Evolutionary conservation across 2,113 vertebrate species (phyloP).

Genomic region (Clupea harengus): DNA sequence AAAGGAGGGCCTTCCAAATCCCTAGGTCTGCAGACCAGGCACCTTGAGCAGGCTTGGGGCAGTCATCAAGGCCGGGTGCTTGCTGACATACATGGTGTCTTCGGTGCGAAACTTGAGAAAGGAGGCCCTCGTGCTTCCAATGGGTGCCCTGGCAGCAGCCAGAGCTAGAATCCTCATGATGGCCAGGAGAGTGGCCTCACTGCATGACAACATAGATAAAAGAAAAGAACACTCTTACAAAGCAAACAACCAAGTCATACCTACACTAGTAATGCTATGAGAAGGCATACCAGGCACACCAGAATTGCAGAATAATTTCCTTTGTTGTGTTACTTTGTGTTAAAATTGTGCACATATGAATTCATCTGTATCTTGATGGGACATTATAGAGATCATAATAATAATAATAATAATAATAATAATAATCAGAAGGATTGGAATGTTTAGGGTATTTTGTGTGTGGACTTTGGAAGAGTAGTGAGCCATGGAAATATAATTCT

Average conservation of each 20-base stretch:
- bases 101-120: conserved; percentile 79
- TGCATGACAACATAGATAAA: conserved; percentile 42
- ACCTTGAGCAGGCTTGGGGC: conserved; percentile 51
- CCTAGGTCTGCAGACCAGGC: conserved; percentile 41
- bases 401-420: too few relatives aligned
- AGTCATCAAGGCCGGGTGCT: conserved; percentile 63
- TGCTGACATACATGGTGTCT: conserved; percentile 72
- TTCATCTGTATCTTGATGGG: too few relatives aligned
- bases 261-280: neutral
- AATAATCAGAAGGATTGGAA: too few relatives aligned
- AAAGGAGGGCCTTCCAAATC: neutral
- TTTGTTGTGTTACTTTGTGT: too few relatives aligned
- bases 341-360: too few relatives aligned
- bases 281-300: too few relatives aligned
- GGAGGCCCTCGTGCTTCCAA: conserved; percentile 62
- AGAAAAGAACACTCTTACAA: neutral
- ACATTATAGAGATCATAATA: too few relatives aligned
- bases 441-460: too few relatives aligned
- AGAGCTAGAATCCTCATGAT: conserved; percentile 69
- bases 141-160: conserved; percentile 67
- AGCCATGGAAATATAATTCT: too few relatives aligned
- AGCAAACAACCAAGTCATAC: neutral
- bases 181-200: conserved; percentile 65
- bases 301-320: too few relatives aligned
- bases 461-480: too few relatives aligned